Conservation (phyloP, 2,113 vertebrate species). For the Gadus macrocephalus region DNA sequence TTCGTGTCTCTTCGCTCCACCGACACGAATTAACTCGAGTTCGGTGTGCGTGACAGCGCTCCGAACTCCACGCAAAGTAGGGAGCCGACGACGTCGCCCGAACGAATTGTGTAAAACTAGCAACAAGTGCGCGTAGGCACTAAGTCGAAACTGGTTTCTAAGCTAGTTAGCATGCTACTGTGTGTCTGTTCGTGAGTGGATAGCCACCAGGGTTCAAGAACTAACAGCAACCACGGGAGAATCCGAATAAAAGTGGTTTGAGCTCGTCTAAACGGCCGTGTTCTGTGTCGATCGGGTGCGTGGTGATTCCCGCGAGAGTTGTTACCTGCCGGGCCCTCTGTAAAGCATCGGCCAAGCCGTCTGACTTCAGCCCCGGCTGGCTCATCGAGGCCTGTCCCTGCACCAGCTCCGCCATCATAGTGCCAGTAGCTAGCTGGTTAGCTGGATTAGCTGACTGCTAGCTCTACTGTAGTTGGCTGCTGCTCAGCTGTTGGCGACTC, state of each 20-base stretch:
- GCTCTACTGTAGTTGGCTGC: conserved; percentile 37
- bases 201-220: conserved; percentile 29
- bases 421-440: conserved; percentile 57
- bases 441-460: conserved; percentile 53
- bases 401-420: conserved; percentile 90
- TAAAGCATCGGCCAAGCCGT: conserved; percentile 86
- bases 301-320: conserved; percentile 23
- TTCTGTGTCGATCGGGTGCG: conserved; percentile 6
- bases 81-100: conserved; percentile 16
- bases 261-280: conserved; percentile 34
- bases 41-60: conserved; percentile 51
- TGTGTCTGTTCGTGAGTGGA: conserved; percentile 32
- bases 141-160: conserved; percentile 25
- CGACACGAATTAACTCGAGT: conserved; percentile 3
- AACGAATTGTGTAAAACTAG: conserved; percentile 24
- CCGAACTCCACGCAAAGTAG: conserved; percentile 50
- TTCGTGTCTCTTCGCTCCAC: conserved; percentile 24
- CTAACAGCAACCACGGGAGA: conserved; percentile 39
- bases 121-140: conserved; percentile 18
- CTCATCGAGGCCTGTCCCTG: conserved; percentile 86
- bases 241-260: conserved; percentile 58
- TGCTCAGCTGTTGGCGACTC: conserved; percentile 59
- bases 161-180: conserved; percentile 47
- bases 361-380: conserved; percentile 84
- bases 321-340: conserved; percentile 91